Base-by-base conservation (phyloP, 2,888 invertebrate species). In the Calliphora vomitoria region DNA sequence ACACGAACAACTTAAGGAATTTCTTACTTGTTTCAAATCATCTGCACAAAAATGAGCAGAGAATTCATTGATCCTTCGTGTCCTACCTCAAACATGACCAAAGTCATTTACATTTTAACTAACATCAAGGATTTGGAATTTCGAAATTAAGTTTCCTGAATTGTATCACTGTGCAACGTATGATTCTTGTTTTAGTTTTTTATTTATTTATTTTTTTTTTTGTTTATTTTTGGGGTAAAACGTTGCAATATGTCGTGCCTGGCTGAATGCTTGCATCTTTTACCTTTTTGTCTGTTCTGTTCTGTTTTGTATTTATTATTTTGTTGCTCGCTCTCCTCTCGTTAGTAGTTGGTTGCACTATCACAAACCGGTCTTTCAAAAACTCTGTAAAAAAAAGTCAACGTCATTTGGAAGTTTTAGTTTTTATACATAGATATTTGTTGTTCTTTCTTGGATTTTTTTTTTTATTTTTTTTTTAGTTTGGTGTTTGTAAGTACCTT, bases 391-490 rank as follows among this genome's bases (percentile, higher is more conserved):
- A 83, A 60, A 58, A n/a, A n/a, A 87, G 71, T 83, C 76, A 87
- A 83, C 83, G 83, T 83, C 80, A 80, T 83, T 86, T 83, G 69
- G 76, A 76, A 76, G 80, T 83, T 71, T 83, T 50, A 66, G 74
- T 62, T 75, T 74, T 80, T 79, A 47, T 41, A 15, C 15, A 4
- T 68, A 62, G 35, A 35, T 35, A 35, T 35, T 71, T 15, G 11
- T 50, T 50, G 53, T 62, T 64, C 8, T 55, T 79, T 60, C 50
- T 20, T 38, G 2, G 2, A 11, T 66, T 35, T 6, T 83, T 25
- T 60, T 35, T 15, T 41, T 53, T 66, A 20, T 6, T 83, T 25
- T 60, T 35, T 15, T 41, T 53, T 11, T 50, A 5, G 62, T 81
- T 44, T 81, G 71, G 55, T 64, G 47, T 81, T 78, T 58, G 58